A percentile compares a stretch with the other conserved stretches of the same genome.
phyloP scores from a whole-genome alignment of 2,888 invertebrate genomes.

The Caenorhabditis wallacei region DNA sequence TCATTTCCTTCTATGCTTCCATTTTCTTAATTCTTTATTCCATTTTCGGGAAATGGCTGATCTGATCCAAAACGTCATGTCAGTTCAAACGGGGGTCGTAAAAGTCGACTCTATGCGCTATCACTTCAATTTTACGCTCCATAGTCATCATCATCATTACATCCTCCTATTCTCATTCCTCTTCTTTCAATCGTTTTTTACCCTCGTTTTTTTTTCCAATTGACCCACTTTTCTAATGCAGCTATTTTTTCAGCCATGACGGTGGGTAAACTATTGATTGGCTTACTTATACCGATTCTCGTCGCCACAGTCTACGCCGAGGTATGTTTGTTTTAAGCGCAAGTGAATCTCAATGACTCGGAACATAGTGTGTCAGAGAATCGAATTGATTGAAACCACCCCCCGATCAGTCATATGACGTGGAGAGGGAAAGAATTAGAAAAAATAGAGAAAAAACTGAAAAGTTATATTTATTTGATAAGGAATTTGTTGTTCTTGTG shows the following conservation, averaged over 20 bases:
- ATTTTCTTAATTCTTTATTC: constrained; percentile 13
- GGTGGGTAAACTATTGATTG: constrained; percentile 68
- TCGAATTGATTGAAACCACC: constrained; percentile 35
- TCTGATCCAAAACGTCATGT: constrained; percentile 50
- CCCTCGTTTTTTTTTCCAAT: background rate
- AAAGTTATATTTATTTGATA: constrained; percentile 51
- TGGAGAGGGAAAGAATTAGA: background rate
- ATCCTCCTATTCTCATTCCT: constrained; percentile 8
- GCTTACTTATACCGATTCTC: constrained; percentile 67
- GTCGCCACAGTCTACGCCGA: constrained; percentile 47
- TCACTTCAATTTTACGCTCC: constrained; percentile 57
- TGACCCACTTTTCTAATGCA: constrained; percentile 39
- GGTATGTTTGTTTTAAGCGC: constrained; percentile 54
- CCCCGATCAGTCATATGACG: constrained; percentile 35
- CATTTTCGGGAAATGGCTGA: constrained; percentile 24
- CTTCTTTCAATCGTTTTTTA: constrained; percentile 15
- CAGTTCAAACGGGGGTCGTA: constrained; percentile 55
- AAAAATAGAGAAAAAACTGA: too few relatives aligned
- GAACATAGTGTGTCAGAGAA: constrained; percentile 13
- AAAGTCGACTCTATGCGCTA: constrained; percentile 42
- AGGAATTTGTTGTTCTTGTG: constrained; percentile 23
- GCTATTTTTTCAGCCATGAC: constrained; percentile 64
- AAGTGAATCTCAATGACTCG: constrained; percentile 33
- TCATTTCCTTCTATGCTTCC: constrained; percentile 20
- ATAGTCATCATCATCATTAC: constrained; percentile 51